Conservation (phyloP, 2,113 vertebrate species). For the Psettodes erumei region DNA sequence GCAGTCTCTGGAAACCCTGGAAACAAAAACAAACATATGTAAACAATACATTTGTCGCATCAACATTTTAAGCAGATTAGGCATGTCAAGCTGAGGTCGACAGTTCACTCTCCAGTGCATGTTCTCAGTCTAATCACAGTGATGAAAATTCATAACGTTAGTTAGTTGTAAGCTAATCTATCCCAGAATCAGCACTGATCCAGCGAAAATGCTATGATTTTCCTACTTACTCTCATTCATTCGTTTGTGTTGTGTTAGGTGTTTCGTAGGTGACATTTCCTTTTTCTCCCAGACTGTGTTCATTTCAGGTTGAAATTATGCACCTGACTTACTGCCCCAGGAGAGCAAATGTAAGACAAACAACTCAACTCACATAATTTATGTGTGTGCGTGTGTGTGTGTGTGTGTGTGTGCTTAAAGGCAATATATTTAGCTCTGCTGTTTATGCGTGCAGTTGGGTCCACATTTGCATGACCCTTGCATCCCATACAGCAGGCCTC, state of each 20-base stretch:
- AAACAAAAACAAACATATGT: constrained; percentile 6
- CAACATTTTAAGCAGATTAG: constrained; percentile 5
- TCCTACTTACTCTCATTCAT: constrained; percentile 24
- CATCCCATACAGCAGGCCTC: constrained; percentile 32
- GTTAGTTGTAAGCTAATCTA: constrained; percentile 36
- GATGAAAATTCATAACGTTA: constrained; percentile 33
- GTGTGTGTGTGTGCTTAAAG: constrained; percentile 17
- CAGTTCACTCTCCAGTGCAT: constrained; percentile 15
- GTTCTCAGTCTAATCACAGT: constrained; percentile 24
- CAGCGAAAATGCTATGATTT: constrained; percentile 11
- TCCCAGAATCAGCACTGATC: constrained; percentile 18
- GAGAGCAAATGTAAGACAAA: constrained; percentile 14
- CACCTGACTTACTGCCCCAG: constrained; percentile 29
- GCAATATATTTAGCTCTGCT: constrained; percentile 1
- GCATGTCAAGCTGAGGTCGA: constrained; percentile 37
- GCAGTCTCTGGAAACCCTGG: constrained; percentile 3
- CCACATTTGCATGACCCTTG: constrained; percentile 6
- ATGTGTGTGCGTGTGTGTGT: constrained; percentile 10
- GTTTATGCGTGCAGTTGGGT: constrained; percentile 15
- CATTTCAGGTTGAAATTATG: constrained; percentile 29
- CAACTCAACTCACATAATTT: constrained; percentile 22
- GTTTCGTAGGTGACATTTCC: too few species aligned
- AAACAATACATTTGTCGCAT: not conserved
- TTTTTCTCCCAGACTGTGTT: constrained; percentile 4
- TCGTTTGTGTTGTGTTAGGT: not conserved